Percentiles rank a stretch among this genome's conserved stretches.
These are phyloP conservation scores for Trichosurus vulpecula DNA, from an alignment of 2,797 vertebrate genomes.

Conservation along the genomic window DNA sequence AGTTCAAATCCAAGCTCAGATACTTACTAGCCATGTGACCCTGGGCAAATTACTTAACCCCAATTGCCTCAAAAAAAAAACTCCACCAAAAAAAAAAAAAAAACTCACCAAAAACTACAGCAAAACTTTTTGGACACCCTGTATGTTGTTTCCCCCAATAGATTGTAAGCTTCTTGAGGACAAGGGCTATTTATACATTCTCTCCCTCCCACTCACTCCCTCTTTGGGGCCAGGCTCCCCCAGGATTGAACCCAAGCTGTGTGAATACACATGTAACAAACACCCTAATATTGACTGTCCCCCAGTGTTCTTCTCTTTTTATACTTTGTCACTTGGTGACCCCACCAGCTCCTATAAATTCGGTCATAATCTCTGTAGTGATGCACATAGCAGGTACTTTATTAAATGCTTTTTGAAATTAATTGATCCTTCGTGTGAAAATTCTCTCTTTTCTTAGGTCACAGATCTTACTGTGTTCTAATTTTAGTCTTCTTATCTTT, in stretches of 20 bases:
- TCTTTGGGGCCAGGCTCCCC: neutral
- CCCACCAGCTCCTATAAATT: neutral
- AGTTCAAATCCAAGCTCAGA: neutral
- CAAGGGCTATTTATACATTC: neutral
- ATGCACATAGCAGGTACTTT: neutral
- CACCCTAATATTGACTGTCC: neutral
- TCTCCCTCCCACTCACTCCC: too few relatives aligned
- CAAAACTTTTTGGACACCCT: neutral
- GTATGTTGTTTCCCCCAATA: neutral
- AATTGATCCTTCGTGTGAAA: neutral
- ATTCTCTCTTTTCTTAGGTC: neutral
- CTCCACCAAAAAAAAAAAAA: too few relatives aligned
- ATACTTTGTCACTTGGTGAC: neutral
- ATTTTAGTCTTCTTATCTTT: neutral
- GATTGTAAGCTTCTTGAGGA: neutral
- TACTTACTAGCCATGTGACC: neutral
- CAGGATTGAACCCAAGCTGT: neutral
- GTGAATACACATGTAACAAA: neutral
- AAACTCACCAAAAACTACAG: neutral
- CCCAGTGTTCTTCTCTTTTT: neutral
- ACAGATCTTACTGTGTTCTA: neutral
- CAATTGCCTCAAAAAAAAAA: neutral
- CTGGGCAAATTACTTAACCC: neutral
- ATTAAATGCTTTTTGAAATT: neutral
- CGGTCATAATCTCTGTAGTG: neutral